These are phyloP conservation scores for Trissoscelio sp. DNA, from an alignment of 2,888 invertebrate genomes.

Conservation along the genomic window DNA sequence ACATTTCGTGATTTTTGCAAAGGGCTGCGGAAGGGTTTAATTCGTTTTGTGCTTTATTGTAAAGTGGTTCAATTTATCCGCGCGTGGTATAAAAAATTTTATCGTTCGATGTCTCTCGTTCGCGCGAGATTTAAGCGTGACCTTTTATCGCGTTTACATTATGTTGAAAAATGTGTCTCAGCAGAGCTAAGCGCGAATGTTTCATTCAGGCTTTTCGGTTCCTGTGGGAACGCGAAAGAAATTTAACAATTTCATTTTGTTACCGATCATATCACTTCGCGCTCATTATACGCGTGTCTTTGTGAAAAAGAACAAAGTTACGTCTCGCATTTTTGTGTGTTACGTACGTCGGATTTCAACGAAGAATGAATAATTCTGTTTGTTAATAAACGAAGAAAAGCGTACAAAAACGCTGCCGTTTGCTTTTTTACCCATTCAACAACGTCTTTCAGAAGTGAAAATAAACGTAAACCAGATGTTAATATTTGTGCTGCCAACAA, in stretches of 20 bases:
- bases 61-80: constrained; percentile 23
- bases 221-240: neutral
- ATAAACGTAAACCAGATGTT: constrained; percentile 32
- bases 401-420: constrained; percentile 8
- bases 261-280: neutral
- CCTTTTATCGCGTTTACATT: constrained; percentile 17
- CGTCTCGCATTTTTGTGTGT: neutral
- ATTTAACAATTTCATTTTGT: constrained; percentile 22
- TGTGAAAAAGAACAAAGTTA: neutral
- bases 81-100: constrained; percentile 9
- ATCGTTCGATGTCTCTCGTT: constrained; percentile 5
- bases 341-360: neutral
- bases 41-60: constrained; percentile 36
- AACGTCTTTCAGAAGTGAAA: constrained; percentile 30
- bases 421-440: constrained; percentile 7
- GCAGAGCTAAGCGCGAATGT: neutral
- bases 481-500: constrained; percentile 19
- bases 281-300: neutral
- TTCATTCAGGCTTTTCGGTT: constrained; percentile 6
- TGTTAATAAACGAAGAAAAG: constrained; percentile 19
- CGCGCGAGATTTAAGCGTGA: constrained; percentile 11
- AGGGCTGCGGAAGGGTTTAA: constrained; percentile 26
- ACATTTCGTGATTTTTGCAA: constrained; percentile 24
- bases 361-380: constrained; percentile 29
- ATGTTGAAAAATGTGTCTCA: constrained; percentile 6